phyloP scores from a whole-genome alignment of 2,113 vertebrate genomes.

The Podarcis muralis region DNA sequence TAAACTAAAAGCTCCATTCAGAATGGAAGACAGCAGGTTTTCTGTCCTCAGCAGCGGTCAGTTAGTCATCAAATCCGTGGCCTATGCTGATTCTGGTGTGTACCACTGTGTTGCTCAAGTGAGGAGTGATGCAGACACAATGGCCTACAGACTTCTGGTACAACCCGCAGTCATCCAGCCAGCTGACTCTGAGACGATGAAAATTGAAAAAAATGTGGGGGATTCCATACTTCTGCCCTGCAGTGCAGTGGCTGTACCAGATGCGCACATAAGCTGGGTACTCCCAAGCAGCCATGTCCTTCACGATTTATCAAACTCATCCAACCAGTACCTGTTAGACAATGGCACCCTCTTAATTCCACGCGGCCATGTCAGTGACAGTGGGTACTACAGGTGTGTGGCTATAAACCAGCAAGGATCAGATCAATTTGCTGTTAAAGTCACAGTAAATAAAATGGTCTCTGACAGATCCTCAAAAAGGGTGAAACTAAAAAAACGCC shows the following conservation, averaged over 20 bases:
- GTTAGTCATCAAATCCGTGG: constrained; percentile 73
- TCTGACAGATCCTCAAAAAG: constrained; percentile 69
- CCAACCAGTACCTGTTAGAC: constrained; percentile 67
- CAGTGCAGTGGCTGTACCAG: constrained; percentile 74
- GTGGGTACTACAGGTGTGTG: constrained; percentile 87
- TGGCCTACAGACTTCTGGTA: constrained; percentile 78
- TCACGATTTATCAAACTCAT: constrained; percentile 68
- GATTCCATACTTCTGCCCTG: constrained; percentile 79
- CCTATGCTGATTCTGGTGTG: constrained; percentile 79
- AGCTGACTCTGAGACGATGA: constrained; percentile 55
- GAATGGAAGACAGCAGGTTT: constrained; percentile 70
- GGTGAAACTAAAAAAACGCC: constrained; percentile 72
- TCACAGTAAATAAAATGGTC: constrained; percentile 75
- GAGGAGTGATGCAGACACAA: constrained; percentile 70
- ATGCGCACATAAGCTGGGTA: constrained; percentile 88
- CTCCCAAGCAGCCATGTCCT: constrained; percentile 80
- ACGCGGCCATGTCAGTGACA: constrained; percentile 74
- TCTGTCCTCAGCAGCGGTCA: constrained; percentile 77
- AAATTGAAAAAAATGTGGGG: constrained; percentile 73
- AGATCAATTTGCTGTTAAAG: constrained; percentile 76
- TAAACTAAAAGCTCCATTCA: constrained; percentile 73
- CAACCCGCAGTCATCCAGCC: constrained; percentile 72
- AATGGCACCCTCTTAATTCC: constrained; percentile 83
- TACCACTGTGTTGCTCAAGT: constrained; percentile 85
- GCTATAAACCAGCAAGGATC: constrained; percentile 85